These are phyloP conservation scores for Sebastes fasciatus DNA, from an alignment of 2,113 vertebrate genomes.

Conservation along the genomic window DNA sequence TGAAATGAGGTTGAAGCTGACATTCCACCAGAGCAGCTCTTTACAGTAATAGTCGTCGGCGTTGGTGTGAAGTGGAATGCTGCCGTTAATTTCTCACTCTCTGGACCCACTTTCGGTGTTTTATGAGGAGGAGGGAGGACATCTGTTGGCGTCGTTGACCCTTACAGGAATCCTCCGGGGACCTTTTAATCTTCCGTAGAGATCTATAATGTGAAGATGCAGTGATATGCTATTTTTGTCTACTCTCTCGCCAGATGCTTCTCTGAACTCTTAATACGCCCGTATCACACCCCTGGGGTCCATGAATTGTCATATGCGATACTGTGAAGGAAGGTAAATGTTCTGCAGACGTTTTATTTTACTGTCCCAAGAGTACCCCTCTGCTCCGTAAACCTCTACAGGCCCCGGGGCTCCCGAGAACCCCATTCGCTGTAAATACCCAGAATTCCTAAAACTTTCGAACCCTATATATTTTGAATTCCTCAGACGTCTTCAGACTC, in stretches of 20 bases:
- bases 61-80: constrained; percentile 39
- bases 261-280: constrained; percentile 43
- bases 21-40: constrained; percentile 31
- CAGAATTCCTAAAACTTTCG: constrained; percentile 59
- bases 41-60: constrained; percentile 12
- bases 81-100: constrained; percentile 43
- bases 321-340: constrained; percentile 57
- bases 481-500: constrained; percentile 46
- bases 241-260: constrained; percentile 67
- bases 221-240: constrained; percentile 70
- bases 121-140: constrained; percentile 64
- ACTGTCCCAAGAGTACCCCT: constrained; percentile 42
- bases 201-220: constrained; percentile 56
- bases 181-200: constrained; percentile 60
- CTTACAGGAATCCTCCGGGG: constrained; percentile 40
- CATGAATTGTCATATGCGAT: constrained; percentile 70
- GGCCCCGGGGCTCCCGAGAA: constrained; percentile 30
- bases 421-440: constrained; percentile 54
- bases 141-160: constrained; percentile 67
- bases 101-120: constrained; percentile 39
- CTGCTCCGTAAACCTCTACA: constrained; percentile 38
- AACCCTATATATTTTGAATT: constrained; percentile 68
- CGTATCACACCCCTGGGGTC: constrained; percentile 58
- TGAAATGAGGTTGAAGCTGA: constrained; percentile 51
- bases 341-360: constrained; percentile 65